Evolutionary conservation across 2,113 vertebrate species (phyloP).

Genomic region (Rousettus leschenaultii): DNA sequence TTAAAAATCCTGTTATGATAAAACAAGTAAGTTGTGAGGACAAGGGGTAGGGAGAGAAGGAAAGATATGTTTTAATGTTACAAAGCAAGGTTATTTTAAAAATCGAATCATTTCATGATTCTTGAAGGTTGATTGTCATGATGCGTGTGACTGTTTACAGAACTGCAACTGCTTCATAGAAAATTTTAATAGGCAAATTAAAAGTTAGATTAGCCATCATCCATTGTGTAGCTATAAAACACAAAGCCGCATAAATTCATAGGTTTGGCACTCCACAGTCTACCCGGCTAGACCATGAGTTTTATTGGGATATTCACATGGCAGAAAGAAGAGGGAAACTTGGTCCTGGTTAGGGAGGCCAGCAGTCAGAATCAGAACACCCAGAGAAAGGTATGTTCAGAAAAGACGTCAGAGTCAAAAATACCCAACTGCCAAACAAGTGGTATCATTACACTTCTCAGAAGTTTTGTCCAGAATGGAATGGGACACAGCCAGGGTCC

Average conservation of each 20-base stretch:
- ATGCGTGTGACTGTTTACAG: not conserved
- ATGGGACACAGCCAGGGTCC: not conserved
- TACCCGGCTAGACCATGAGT: not conserved
- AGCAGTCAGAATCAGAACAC: not conserved
- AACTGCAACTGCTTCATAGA: not conserved
- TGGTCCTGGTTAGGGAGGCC: not conserved
- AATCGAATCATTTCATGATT: not conserved
- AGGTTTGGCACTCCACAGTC: not conserved
- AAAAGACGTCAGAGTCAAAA: not conserved
- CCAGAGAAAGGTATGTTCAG: not conserved
- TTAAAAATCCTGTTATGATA: not conserved
- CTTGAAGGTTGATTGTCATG: not conserved
- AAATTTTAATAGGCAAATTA: not conserved
- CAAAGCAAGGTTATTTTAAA: not conserved
- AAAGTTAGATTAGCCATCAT: not conserved
- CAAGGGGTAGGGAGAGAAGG: not conserved
- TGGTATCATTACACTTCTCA: not conserved
- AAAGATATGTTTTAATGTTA: not conserved
- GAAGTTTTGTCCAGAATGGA: not conserved
- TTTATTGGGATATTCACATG: not conserved
- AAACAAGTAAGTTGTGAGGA: not conserved
- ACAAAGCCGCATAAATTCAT: not conserved
- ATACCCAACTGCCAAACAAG: not conserved
- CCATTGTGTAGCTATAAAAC: not conserved
- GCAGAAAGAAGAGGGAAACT: not conserved